Conservation (phyloP, 1,140 invertebrate species). For the Kradibia gibbosae region DNA sequence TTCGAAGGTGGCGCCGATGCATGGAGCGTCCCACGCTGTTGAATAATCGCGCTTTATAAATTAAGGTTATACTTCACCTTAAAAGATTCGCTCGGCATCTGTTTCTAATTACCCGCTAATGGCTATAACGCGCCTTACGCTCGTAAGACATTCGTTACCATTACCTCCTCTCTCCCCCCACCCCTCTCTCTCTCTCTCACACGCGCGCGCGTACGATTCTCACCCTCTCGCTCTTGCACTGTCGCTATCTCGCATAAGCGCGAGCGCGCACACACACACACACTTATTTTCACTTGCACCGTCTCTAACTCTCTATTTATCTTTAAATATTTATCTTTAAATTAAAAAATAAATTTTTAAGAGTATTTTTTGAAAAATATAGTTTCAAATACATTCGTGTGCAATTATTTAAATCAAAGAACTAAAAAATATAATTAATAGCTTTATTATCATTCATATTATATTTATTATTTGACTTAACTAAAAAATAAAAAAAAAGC, state of each 20-base stretch:
- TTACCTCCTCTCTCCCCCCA: constrained; percentile 58
- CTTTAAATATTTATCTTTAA: no score
- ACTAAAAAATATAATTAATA: no score
- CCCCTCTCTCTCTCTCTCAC: constrained; percentile 1
- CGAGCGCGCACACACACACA: no score
- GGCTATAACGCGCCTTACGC: constrained; percentile 65
- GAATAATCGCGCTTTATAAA: constrained; percentile 74
- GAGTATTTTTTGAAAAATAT: no score
- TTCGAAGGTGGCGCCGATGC: constrained; percentile 70
- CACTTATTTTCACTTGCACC: no score
- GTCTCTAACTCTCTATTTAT: no score
- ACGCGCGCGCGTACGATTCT: not conserved
- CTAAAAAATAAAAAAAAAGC: no score
- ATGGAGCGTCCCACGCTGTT: constrained; percentile 66
- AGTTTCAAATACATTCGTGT: no score
- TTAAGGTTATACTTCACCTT: constrained; percentile 74
- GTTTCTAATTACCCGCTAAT: constrained; percentile 74
- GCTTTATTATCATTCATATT: no score
- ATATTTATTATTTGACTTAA: no score
- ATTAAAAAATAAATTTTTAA: no score
- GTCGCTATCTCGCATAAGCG: not conserved
- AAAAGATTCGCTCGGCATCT: constrained; percentile 73
- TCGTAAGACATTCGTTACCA: constrained; percentile 69
- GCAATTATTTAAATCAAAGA: no score
- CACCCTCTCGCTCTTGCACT: not conserved